These are phyloP conservation scores for Syngnathus typhle DNA, from an alignment of 2,113 vertebrate genomes.

Conservation along the genomic window DNA sequence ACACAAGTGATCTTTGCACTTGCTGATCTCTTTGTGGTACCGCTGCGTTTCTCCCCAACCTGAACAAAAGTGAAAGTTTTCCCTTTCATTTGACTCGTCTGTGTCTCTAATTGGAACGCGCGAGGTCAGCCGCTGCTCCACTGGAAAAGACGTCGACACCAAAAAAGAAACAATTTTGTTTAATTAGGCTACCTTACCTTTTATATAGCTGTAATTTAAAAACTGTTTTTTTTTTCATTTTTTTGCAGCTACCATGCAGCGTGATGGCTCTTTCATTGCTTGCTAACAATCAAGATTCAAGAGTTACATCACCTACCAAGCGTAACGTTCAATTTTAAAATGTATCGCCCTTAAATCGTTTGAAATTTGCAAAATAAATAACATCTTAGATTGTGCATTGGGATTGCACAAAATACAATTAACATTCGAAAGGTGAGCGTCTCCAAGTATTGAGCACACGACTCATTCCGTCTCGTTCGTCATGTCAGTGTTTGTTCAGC, in stretches of 20 bases:
- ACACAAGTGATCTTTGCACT: slow-evolving; percentile 4
- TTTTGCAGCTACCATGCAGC: slow-evolving; percentile 22
- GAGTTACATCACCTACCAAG: slow-evolving; percentile 28
- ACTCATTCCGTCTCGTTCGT: slow-evolving; percentile 6
- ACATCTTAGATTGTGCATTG: slow-evolving; percentile 22
- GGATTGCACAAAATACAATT: slow-evolving; percentile 40
- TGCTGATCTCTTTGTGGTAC: neutral
- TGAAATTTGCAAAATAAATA: slow-evolving; percentile 32
- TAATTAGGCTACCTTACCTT: slow-evolving; percentile 17
- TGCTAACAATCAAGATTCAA: slow-evolving; percentile 45
- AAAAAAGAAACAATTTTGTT: slow-evolving; percentile 4
- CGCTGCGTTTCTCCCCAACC: neutral
- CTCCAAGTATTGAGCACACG: slow-evolving; percentile 21
- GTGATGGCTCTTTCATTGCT: slow-evolving; percentile 56
- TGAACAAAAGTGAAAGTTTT: neutral
- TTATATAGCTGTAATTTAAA: slow-evolving; percentile 24
- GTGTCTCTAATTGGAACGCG: slow-evolving; percentile 38
- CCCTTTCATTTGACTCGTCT: slow-evolving; percentile 8
- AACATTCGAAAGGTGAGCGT: slow-evolving; percentile 55
- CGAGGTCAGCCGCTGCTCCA: slow-evolving; percentile 24
- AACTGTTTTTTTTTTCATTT: neutral
- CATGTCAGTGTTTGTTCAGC: slow-evolving; percentile 35
- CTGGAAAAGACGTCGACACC: slow-evolving; percentile 16
- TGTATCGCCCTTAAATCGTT: too few species aligned
- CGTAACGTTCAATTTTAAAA: too few species aligned